A percentile compares a stretch with the other conserved stretches of the same genome.
Conservation (phyloP, 2,113 vertebrate genomes). For the Neoarius graeffei region DNA sequence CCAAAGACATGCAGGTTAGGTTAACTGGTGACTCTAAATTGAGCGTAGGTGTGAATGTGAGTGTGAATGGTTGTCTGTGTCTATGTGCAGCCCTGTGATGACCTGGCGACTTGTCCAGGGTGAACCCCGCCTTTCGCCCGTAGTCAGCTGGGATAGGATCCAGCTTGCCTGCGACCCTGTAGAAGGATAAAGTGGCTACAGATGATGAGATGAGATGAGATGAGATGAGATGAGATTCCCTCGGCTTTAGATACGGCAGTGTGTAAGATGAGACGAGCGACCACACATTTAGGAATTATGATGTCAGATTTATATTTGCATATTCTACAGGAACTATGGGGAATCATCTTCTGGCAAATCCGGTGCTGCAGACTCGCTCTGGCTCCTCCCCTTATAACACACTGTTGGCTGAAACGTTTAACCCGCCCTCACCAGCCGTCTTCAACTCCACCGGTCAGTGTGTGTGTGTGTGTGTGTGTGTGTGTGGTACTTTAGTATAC, state of each 20-base stretch:
- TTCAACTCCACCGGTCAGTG: constrained; percentile 56
- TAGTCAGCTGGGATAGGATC: too few species aligned
- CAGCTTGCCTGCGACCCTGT: too few species aligned
- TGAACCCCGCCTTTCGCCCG: too few species aligned
- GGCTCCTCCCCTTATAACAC: constrained; percentile 91
- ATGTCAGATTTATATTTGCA: neutral
- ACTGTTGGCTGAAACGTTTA: constrained; percentile 87
- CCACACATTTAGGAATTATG: neutral
- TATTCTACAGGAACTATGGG: constrained; percentile 79
- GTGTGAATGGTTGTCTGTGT: too few species aligned
- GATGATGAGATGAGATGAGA: too few species aligned
- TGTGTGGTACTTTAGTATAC: constrained; percentile 14
- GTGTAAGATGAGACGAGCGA: neutral
- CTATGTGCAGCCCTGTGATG: too few species aligned
- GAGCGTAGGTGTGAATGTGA: too few species aligned
- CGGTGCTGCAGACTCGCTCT: constrained; percentile 85
- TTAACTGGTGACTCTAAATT: too few species aligned
- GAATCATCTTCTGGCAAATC: constrained; percentile 90
- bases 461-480: constrained; percentile 21
- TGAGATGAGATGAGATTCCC: too few species aligned
- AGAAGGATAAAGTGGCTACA: too few species aligned
- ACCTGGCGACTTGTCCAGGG: too few species aligned
- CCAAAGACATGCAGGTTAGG: too few species aligned
- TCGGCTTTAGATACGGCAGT: neutral
- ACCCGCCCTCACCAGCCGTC: constrained; percentile 69